A percentile compares a stretch with the other conserved stretches of the same genome.
Conservation (phyloP, 2,113 vertebrate species). For the Osmerus eperlanus region DNA sequence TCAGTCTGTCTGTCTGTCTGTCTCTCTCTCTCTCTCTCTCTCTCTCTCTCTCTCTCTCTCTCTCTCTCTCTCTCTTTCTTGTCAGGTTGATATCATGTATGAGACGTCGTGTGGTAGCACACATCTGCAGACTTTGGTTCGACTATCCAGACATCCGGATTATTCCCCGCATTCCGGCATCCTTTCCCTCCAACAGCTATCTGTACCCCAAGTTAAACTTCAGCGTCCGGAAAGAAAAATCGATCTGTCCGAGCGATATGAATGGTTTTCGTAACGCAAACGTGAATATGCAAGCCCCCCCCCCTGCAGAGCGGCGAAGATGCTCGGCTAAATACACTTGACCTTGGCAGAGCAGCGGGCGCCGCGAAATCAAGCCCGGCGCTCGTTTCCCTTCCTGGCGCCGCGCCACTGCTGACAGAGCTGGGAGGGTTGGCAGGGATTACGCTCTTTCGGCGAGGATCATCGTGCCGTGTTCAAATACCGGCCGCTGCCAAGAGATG, state of each 20-base stretch:
- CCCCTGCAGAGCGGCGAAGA: slow-evolving; percentile 31
- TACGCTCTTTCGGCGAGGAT: slow-evolving; percentile 62
- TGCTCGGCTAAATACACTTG: slow-evolving; percentile 67
- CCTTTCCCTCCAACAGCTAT: not conserved
- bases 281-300: slow-evolving; percentile 15
- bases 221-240: not conserved
- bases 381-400: slow-evolving; percentile 49
- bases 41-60: not conserved
- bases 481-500: slow-evolving; percentile 53
- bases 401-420: slow-evolving; percentile 50
- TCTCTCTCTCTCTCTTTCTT: not conserved
- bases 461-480: slow-evolving; percentile 54
- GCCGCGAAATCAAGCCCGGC: slow-evolving; percentile 28
- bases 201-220: not conserved
- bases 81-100: too few species aligned
- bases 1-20: not conserved
- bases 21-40: not conserved
- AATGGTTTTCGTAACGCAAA: slow-evolving; percentile 3
- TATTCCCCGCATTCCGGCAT: too few species aligned
- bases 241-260: slow-evolving; percentile 4
- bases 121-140: too few species aligned
- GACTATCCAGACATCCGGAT: too few species aligned
- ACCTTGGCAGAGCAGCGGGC: slow-evolving; percentile 65
- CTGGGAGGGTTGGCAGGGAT: slow-evolving; percentile 61
- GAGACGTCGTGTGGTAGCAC: too few species aligned